A percentile compares a stretch with the other conserved stretches of the same genome.
Evolutionary conservation across 2,888 invertebrate species (phyloP).

Genomic region (Sphecodes monilicornis): DNA sequence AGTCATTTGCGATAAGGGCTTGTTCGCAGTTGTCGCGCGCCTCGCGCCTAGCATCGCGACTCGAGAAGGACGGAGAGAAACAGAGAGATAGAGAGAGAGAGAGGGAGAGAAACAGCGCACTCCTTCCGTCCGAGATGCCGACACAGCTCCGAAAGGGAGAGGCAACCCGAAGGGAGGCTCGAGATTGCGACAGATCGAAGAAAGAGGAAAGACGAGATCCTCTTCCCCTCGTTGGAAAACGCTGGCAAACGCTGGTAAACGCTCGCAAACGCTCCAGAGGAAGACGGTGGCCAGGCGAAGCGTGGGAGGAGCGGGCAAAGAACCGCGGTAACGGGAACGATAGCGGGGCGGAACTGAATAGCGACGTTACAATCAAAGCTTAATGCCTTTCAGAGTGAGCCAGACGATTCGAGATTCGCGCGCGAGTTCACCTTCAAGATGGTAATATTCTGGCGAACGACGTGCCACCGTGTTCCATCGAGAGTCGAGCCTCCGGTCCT

Average conservation of each 20-base stretch:
- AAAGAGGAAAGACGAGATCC: slow-evolving; percentile 12
- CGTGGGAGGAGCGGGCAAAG: slow-evolving; percentile 12
- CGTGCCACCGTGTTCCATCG: slow-evolving; percentile 28
- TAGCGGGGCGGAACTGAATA: slow-evolving; percentile 64
- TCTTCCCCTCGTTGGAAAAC: neutral
- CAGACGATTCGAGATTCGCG: slow-evolving; percentile 71
- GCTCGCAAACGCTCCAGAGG: slow-evolving; percentile 22
- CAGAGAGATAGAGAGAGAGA: neutral
- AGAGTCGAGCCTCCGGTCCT: neutral
- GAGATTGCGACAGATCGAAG: slow-evolving; percentile 32
- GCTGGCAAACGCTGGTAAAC: neutral
- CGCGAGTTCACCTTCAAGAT: slow-evolving; percentile 63
- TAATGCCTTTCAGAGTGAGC: slow-evolving; percentile 80
- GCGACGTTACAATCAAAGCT: slow-evolving; percentile 78
- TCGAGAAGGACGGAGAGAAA: neutral
- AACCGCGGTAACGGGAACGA: slow-evolving; percentile 21
- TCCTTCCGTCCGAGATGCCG: slow-evolving; percentile 18
- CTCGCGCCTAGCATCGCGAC: slow-evolving; percentile 4
- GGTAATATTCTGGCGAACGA: slow-evolving; percentile 75
- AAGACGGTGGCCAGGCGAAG: neutral
- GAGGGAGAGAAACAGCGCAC: neutral
- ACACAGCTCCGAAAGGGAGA: slow-evolving; percentile 19
- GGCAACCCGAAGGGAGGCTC: slow-evolving; percentile 29
- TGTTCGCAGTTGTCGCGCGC: slow-evolving; percentile 70
- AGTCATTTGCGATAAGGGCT: slow-evolving; percentile 83